A percentile compares a stretch with the other conserved stretches of the same genome.
Evolutionary conservation across 2,113 vertebrate species (phyloP).

Genomic region (Hystrix brachyura): DNA sequence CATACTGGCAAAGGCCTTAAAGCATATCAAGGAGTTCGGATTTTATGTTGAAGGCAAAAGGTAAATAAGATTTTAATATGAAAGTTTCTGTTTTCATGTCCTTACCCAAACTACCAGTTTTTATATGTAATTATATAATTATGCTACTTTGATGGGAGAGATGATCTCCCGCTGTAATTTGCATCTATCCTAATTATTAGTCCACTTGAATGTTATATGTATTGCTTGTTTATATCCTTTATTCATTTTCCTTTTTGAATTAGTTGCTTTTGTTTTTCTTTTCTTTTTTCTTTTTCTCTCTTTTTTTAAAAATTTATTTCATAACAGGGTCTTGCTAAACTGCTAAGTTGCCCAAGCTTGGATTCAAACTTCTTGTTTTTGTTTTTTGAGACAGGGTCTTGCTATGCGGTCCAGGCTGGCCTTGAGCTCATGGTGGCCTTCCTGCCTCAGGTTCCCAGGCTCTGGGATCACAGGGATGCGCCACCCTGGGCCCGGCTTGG

Average conservation of each 20-base stretch:
- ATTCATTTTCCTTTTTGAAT: constrained; percentile 31
- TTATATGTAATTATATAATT: constrained; percentile 22
- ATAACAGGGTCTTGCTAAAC: too few relatives aligned
- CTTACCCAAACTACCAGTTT: background rate
- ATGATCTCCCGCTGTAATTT: constrained; percentile 24
- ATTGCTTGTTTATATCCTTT: constrained; percentile 1
- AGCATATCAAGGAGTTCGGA: background rate
- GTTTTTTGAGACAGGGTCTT: too few relatives aligned
- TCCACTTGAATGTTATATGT: background rate
- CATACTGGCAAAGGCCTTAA: constrained; percentile 17
- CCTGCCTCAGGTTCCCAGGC: too few relatives aligned
- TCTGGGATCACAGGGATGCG: too few relatives aligned
- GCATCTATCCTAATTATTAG: background rate
- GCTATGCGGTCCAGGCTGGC: too few relatives aligned
- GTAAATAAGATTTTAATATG: constrained; percentile 22
- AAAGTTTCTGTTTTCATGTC: background rate
- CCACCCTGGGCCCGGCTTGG: background rate
- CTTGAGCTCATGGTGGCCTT: too few relatives aligned
- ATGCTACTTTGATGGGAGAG: background rate
- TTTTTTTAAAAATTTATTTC: too few relatives aligned
- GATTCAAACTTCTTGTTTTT: background rate
- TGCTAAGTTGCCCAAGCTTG: too few relatives aligned
- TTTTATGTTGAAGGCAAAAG: background rate
- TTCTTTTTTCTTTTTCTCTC: too few relatives aligned
- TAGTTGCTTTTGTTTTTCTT: background rate